These are phyloP conservation scores for Eupithecia dodoneata DNA, from an alignment of 2,888 invertebrate genomes.

Conservation along the genomic window DNA sequence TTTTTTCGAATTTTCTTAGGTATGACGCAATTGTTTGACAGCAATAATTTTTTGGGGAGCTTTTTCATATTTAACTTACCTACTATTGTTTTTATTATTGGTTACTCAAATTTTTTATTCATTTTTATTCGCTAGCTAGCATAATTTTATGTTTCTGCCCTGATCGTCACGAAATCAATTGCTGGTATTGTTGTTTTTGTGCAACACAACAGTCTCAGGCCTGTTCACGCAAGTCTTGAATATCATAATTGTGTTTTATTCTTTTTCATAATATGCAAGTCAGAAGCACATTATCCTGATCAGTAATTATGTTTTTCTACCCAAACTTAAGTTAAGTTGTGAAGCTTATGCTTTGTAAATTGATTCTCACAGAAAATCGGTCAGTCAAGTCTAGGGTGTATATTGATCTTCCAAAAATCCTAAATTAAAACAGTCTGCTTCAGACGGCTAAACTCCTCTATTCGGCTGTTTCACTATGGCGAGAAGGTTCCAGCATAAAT, in stretches of 20 bases:
- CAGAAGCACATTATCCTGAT: background rate
- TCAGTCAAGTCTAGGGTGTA: background rate
- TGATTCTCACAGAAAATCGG: background rate
- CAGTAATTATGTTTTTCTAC: background rate
- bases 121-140: background rate
- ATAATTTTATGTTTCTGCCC: background rate
- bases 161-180: background rate
- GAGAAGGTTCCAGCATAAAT: background rate
- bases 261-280: background rate
- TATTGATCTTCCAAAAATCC: background rate
- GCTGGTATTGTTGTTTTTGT: background rate
- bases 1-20: background rate
- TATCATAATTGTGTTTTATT: background rate
- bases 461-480: background rate
- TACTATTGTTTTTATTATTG: background rate
- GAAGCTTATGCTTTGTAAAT: background rate
- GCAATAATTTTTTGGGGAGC: background rate
- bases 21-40: background rate
- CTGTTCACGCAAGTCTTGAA: background rate
- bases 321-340: background rate
- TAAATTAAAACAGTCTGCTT: background rate
- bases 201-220: background rate
- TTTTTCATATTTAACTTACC: background rate
- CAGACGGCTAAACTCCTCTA: background rate
- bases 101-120: background rate